phyloP scores from a whole-genome alignment of 2,888 invertebrate genomes.

The Cerastoderma edule region DNA sequence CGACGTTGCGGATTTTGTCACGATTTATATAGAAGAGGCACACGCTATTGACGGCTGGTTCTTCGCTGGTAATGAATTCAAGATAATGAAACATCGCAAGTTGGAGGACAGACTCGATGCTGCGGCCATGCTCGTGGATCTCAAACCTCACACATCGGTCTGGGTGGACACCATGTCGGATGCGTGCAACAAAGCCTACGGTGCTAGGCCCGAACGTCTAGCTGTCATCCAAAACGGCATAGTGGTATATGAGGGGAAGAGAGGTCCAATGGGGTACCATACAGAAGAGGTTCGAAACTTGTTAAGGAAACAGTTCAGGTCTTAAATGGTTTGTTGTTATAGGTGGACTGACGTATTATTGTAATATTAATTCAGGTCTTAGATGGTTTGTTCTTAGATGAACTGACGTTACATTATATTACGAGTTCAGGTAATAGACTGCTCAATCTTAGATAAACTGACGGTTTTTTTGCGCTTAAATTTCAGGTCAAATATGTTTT shows the following conservation, averaged over 20 bases:
- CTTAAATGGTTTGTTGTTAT: background rate
- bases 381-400: background rate
- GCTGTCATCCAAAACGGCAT: constrained; percentile 10
- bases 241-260: constrained; percentile 7
- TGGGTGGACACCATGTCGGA: constrained; percentile 20
- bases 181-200: constrained; percentile 8
- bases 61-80: constrained; percentile 1
- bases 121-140: constrained; percentile 13
- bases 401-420: background rate
- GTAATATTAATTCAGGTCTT: background rate
- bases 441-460: background rate
- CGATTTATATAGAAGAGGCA: constrained; percentile 15
- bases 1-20: constrained; percentile 18
- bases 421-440: background rate
- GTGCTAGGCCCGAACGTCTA: constrained; percentile 12
- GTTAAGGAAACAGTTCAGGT: background rate
- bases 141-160: constrained; percentile 5
- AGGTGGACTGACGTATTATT: background rate
- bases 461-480: too few relatives aligned
- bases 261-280: constrained; percentile 6
- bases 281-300: constrained; percentile 7
- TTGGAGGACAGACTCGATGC: constrained; percentile 18
- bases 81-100: background rate
- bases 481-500: too few relatives aligned
- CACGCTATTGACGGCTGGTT: constrained; percentile 14